These are phyloP conservation scores for Syngnathus scovelli DNA, from an alignment of 2,113 vertebrate genomes.

Conservation along the genomic window DNA sequence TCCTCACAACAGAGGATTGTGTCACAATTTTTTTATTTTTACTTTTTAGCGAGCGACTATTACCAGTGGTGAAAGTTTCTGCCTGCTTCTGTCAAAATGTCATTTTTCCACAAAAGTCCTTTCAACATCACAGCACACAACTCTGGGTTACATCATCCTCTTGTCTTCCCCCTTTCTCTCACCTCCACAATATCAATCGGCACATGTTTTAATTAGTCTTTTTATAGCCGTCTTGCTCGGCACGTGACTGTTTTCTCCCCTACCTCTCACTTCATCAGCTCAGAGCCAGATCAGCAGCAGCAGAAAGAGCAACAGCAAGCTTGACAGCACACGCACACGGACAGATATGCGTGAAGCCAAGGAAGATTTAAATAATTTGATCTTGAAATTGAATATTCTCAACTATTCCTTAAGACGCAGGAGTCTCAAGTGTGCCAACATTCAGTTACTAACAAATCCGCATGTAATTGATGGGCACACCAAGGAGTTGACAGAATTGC, in stretches of 20 bases:
- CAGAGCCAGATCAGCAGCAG: conserved; percentile 14
- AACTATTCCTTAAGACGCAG: neutral
- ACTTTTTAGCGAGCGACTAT: neutral
- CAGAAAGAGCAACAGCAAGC: conserved; percentile 15
- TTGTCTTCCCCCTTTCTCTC: conserved; percentile 4
- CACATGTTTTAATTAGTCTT: conserved; percentile 66
- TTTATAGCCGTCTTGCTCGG: conserved; percentile 53
- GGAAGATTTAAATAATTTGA: neutral
- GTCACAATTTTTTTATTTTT: neutral
- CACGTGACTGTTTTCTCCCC: conserved; percentile 36
- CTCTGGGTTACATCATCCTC: neutral
- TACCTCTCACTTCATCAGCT: neutral
- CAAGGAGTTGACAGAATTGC: neutral
- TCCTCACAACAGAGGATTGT: neutral
- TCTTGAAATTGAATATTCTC: conserved; percentile 6
- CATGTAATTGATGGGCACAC: neutral
- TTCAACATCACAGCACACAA: neutral
- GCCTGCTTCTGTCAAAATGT: neutral
- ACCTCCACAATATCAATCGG: conserved; percentile 39
- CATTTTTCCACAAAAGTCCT: conserved; percentile 1
- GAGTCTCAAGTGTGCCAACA: neutral
- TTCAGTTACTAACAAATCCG: neutral
- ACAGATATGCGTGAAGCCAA: neutral
- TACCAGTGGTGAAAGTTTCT: neutral
- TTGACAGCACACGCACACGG: conserved; percentile 16